Evolutionary conservation across 2,113 vertebrate genomes (phyloP).

Genomic region (Aviceda subcristata): DNA sequence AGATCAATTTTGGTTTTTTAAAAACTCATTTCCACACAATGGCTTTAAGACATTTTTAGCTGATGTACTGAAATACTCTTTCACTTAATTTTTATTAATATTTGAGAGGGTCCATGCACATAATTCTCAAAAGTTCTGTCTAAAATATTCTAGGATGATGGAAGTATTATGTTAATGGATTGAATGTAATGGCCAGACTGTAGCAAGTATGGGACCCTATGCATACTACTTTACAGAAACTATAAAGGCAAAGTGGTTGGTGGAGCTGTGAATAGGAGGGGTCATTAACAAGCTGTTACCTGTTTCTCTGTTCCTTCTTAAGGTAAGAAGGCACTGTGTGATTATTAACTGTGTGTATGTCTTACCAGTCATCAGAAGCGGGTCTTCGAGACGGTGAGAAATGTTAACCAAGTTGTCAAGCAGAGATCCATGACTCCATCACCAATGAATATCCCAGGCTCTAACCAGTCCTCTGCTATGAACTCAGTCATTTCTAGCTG

Average conservation of each 20-base stretch:
- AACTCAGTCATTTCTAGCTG: constrained; percentile 92
- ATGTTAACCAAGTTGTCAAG: constrained; percentile 91
- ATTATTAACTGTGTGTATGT: not conserved
- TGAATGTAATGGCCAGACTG: not conserved
- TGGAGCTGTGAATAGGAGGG: not conserved
- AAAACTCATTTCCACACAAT: not conserved
- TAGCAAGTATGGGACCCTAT: not conserved
- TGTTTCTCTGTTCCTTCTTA: not conserved
- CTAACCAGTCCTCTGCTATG: constrained; percentile 93
- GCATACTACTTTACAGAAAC: not conserved
- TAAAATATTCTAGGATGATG: not conserved
- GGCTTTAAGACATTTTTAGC: not conserved
- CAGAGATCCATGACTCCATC: constrained; percentile 88
- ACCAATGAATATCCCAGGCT: constrained; percentile 97
- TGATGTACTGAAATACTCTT: not conserved
- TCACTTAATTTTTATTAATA: not conserved
- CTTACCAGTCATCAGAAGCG: constrained; percentile 88
- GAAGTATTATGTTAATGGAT: not conserved
- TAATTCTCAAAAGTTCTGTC: not conserved
- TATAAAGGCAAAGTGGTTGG: not conserved
- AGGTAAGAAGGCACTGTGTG: not conserved
- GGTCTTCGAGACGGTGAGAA: constrained; percentile 93
- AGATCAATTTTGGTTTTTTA: not conserved
- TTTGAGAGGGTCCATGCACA: not conserved
- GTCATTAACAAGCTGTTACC: not conserved